Conservation (phyloP, 2,797 vertebrate genomes). For the Gadopsis bispinosus region DNA sequence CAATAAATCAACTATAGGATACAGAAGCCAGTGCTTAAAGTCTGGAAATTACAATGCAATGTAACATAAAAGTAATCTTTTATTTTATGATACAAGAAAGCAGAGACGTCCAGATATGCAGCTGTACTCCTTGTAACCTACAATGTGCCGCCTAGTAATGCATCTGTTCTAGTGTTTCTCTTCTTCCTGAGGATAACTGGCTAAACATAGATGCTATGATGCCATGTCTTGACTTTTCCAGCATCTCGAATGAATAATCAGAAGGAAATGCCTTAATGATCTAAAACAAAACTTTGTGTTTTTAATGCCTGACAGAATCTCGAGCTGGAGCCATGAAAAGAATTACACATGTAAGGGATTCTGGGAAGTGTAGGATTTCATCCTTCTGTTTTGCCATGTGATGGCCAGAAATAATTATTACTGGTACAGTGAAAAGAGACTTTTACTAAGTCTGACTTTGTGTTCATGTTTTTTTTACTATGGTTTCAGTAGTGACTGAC, state of each 20-base stretch:
- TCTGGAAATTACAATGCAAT: conserved; percentile 34
- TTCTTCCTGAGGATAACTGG: background rate
- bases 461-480: background rate
- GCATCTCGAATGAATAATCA: background rate
- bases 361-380: background rate
- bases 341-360: background rate
- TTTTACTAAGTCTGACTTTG: background rate
- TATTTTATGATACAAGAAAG: conserved; percentile 8
- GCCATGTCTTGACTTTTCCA: background rate
- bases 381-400: too few species aligned
- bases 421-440: background rate
- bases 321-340: background rate
- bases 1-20: conserved; percentile 56
- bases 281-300: background rate
- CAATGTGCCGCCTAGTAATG: background rate
- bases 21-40: conserved; percentile 55
- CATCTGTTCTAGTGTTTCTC: background rate
- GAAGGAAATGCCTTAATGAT: conserved; percentile 1
- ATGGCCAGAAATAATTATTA: background rate
- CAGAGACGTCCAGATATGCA: background rate
- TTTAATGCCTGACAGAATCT: too few species aligned
- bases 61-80: conserved; percentile 36
- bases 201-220: background rate
- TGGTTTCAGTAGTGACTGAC: background rate
- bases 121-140: background rate